Conservation (phyloP, 2,113 vertebrate species). For the Syngnathus scovelli region DNA sequence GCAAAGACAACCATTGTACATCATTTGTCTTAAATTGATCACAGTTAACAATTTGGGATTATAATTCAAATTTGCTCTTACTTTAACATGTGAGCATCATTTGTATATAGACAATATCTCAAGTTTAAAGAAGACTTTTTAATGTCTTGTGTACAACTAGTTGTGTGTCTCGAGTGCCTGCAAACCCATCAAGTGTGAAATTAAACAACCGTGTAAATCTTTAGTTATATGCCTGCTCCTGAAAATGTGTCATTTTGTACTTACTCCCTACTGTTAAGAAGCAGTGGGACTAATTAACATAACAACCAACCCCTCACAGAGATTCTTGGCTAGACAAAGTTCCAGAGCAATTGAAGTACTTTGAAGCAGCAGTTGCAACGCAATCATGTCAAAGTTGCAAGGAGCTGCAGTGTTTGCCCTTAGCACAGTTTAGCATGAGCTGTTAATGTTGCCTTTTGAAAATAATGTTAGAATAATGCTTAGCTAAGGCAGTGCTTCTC, state of each 20-base stretch:
- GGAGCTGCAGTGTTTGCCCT: too few relatives aligned
- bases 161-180: not conserved
- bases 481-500: not conserved
- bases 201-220: not conserved
- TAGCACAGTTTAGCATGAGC: too few relatives aligned
- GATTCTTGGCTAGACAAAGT: not conserved
- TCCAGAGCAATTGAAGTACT: not conserved
- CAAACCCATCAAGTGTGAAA: not conserved
- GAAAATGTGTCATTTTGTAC: too few relatives aligned
- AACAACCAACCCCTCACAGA: not conserved
- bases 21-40: conserved; percentile 16
- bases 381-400: too few relatives aligned
- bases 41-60: conserved; percentile 6
- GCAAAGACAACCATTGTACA: conserved; percentile 7
- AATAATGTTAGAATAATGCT: not conserved
- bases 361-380: not conserved
- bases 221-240: too few relatives aligned
- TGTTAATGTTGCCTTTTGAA: not conserved
- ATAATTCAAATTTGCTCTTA: not conserved
- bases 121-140: not conserved
- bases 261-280: too few relatives aligned
- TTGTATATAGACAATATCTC: not conserved
- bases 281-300: too few relatives aligned
- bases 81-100: conserved; percentile 6
- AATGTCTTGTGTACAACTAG: not conserved